A percentile compares a stretch with the other conserved stretches of the same genome.
phyloP scores from a whole-genome alignment of 2,113 vertebrate genomes.

The Eulemur rufifrons region DNA sequence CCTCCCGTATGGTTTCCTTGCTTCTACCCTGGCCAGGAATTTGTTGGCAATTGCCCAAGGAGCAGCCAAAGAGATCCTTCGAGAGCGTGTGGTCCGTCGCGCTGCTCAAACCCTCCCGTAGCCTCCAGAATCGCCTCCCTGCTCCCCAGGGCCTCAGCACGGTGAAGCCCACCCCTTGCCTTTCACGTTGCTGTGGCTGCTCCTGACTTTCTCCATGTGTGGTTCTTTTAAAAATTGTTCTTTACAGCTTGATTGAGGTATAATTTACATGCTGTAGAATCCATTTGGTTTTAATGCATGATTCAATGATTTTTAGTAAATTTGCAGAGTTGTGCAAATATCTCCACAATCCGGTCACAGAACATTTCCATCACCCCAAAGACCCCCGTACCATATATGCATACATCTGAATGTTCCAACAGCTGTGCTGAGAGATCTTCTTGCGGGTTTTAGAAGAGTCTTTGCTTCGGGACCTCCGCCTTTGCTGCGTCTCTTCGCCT shows the following conservation, averaged over 20 bases:
- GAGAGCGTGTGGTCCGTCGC: neutral
- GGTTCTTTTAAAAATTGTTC: neutral
- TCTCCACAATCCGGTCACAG: too few species aligned
- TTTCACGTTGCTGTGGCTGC: neutral
- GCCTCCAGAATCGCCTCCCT: too few species aligned
- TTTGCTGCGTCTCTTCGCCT: neutral
- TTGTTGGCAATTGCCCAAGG: neutral
- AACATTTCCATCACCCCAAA: neutral
- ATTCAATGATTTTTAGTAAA: neutral
- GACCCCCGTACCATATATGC: too few species aligned
- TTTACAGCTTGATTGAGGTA: neutral
- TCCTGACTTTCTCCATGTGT: neutral
- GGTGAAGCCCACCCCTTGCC: fast-evolving
- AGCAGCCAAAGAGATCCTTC: neutral
- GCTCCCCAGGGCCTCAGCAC: neutral
- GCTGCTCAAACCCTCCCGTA: too few species aligned
- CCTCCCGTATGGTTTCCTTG: neutral
- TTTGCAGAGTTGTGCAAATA: neutral
- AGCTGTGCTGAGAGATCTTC: neutral
- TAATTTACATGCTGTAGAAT: neutral
- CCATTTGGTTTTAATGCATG: neutral
- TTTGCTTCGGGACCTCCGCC: neutral
- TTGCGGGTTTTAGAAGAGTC: neutral
- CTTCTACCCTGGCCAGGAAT: neutral
- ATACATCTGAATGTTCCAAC: neutral